Base-by-base conservation (phyloP, 2,797 vertebrate genomes). In the Eleutherodactylus coqui region DNA sequence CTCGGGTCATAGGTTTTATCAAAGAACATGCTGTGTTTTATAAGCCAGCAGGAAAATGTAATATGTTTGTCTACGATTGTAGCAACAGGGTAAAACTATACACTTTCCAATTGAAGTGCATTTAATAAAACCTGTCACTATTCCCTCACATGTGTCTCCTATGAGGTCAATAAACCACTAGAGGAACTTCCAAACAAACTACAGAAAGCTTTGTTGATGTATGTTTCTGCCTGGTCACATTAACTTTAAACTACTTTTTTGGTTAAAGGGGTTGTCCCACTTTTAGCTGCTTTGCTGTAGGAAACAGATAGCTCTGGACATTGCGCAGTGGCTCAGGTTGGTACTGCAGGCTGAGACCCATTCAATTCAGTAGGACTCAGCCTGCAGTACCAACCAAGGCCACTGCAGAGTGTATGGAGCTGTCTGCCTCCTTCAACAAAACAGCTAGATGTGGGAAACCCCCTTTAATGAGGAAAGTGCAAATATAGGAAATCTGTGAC, bases 1-100 rank as follows among this genome's bases (percentile, higher is more conserved):
- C 85, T 78, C 55, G 34, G 79, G 79, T 83, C 80, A 83, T 58
- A 86, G 60, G 49, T 78, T 87, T 83, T 87, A 78, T 83, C 85
- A 87, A 82, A 70, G 80, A 87, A 45, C 49, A 32, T 45, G 60
- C 85, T 87, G 80, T 87, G 85, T 55, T 87, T 83, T 75, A 53
- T 27, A 58, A 76, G 72, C 45, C 8, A 38, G 53, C 53, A 80
- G 78, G 67, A 81, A 86, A 86, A 80, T 45, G 85, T n/a, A 34
- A 70, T 77, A 47, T 82, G 77, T 82, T 82, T n/a, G 43, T 14
- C 62, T 75, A 38, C 32, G 47, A 76, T 86, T 77, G 60, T 58
- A 55, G 36, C 49, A 47, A 36, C 64, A 81, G 19, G 79, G 85
- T 69, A 62, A 87, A 76, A 72, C 62, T 87, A 83, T 83, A 62